These are phyloP conservation scores for Leucophenga maculata DNA, from an alignment of 2,888 invertebrate species.

Conservation along the genomic window DNA sequence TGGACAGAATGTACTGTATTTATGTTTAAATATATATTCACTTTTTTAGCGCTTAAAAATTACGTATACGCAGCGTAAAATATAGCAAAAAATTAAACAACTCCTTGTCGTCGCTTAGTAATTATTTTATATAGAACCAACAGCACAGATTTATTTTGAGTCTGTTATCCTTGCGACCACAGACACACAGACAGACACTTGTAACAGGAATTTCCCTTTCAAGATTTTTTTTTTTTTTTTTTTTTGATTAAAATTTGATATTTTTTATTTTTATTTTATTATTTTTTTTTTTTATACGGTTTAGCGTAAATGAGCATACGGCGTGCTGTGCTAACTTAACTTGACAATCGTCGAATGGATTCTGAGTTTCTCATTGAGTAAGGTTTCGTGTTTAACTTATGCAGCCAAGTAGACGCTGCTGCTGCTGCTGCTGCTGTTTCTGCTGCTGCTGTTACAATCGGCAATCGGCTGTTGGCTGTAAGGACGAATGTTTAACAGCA, in stretches of 20 bases:
- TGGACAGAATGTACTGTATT: conserved; percentile 46
- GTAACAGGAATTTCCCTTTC: conserved; percentile 38
- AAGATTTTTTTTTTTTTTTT: not conserved
- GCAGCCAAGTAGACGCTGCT: conserved; percentile 29
- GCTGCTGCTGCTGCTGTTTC: conserved; percentile 32
- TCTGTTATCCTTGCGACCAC: not conserved
- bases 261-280: not conserved
- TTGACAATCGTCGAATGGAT: conserved; percentile 68
- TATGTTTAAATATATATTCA: too few relatives aligned
- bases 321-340: conserved; percentile 60
- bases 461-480: not conserved
- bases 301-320: conserved; percentile 57
- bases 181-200: not conserved
- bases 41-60: conserved; percentile 24
- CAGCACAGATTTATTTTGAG: not conserved
- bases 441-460: conserved; percentile 27
- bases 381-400: conserved; percentile 56
- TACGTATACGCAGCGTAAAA: conserved; percentile 4
- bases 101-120: not conserved
- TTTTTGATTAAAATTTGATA: not conserved
- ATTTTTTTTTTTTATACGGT: conserved; percentile 1
- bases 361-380: conserved; percentile 68
- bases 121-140: too few relatives aligned
- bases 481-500: not conserved
- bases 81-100: not conserved